Conservation (phyloP, 2,888 invertebrate genomes). For the Athrips mouffetella region DNA sequence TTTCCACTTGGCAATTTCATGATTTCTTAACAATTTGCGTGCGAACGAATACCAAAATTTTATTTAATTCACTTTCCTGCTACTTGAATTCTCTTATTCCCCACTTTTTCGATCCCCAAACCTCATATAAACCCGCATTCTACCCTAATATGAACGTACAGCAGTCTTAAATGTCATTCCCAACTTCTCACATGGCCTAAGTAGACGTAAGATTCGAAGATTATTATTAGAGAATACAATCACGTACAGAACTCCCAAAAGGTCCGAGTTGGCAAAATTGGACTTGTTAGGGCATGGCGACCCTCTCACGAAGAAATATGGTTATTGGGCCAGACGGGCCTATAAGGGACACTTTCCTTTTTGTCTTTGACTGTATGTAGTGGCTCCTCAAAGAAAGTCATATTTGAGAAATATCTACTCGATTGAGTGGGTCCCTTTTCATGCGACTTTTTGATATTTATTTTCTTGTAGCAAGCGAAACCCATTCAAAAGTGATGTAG, state of each 20-base stretch:
- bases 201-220: neutral
- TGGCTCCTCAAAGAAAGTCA: neutral
- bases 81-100: too few relatives aligned
- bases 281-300: constrained; percentile 14
- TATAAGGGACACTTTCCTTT: constrained; percentile 14
- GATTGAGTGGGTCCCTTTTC: neutral
- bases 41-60: too few relatives aligned
- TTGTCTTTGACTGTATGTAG: constrained; percentile 2
- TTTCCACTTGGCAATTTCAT: too few relatives aligned
- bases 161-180: neutral
- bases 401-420: constrained; percentile 11
- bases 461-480: too few relatives aligned
- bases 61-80: too few relatives aligned
- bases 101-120: too few relatives aligned
- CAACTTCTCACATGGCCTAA: neutral
- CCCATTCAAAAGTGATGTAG: too few relatives aligned
- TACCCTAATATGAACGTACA: too few relatives aligned
- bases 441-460: too few relatives aligned
- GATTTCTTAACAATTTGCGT: too few relatives aligned
- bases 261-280: constrained; percentile 17
- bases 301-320: constrained; percentile 19
- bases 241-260: constrained; percentile 8
- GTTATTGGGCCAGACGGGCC: constrained; percentile 18
- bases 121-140: too few relatives aligned
- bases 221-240: constrained; percentile 10